phyloP scores from a whole-genome alignment of 2,888 invertebrate species.

The Pardosa pseudoannulata region DNA sequence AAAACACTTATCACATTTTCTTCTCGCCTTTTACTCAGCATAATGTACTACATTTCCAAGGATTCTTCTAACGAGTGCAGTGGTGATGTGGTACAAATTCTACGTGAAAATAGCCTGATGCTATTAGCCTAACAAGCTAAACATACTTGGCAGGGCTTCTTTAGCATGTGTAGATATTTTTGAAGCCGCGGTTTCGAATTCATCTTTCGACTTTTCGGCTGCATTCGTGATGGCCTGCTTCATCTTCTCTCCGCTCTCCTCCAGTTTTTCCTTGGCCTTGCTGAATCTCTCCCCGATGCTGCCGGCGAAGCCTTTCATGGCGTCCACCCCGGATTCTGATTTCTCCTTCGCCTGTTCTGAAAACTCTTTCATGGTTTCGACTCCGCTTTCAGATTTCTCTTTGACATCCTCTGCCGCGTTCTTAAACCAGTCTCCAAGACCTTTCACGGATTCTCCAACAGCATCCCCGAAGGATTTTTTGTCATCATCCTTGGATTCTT shows the following conservation, averaged over 20 bases:
- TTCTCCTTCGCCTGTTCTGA: slow-evolving; percentile 33
- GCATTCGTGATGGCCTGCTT: slow-evolving; percentile 33
- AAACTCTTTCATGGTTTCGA: slow-evolving; percentile 21
- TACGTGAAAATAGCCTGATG: no score
- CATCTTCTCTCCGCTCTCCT: slow-evolving; percentile 45
- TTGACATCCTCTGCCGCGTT: slow-evolving; percentile 33
- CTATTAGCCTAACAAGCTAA: slow-evolving; percentile 33
- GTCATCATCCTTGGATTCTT: no score
- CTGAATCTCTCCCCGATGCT: slow-evolving; percentile 27
- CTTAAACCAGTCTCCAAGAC: slow-evolving; percentile 33
- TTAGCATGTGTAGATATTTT: slow-evolving; percentile 38
- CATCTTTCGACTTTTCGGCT: slow-evolving; percentile 39
- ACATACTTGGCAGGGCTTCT: slow-evolving; percentile 26
- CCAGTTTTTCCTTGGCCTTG: slow-evolving; percentile 36
- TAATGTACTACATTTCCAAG: no score
- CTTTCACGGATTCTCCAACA: slow-evolving; percentile 32
- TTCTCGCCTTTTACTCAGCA: no score
- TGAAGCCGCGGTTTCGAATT: slow-evolving; percentile 52
- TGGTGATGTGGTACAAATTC: no score
- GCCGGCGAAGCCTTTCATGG: slow-evolving; percentile 26
- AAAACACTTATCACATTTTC: no score
- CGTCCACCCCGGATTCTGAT: slow-evolving; percentile 20
- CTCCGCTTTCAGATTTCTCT: slow-evolving; percentile 16
- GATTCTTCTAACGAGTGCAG: no score
- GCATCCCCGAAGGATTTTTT: slow-evolving; percentile 2